These are phyloP conservation scores for Eubasilissa splendida DNA, from an alignment of 2,888 invertebrate species.

Conservation along the genomic window DNA sequence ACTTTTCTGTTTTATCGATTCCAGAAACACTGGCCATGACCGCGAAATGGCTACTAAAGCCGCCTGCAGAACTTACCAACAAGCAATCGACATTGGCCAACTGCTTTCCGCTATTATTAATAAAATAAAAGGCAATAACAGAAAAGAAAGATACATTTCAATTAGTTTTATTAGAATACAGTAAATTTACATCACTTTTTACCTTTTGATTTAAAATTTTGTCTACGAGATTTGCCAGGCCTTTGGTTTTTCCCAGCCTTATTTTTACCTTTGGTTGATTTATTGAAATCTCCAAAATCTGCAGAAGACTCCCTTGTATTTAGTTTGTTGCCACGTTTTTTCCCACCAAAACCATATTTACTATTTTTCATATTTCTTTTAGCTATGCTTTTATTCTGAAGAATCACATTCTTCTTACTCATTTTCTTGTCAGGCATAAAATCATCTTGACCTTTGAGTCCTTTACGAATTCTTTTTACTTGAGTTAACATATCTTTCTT, in stretches of 20 bases:
- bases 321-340: constrained; percentile 90
- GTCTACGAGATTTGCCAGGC: constrained; percentile 72
- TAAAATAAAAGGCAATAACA: too few species aligned
- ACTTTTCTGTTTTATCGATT: too few species aligned
- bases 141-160: neutral
- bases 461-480: constrained; percentile 93
- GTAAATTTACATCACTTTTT: constrained; percentile 35
- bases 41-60: too few species aligned
- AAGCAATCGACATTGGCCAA: too few species aligned
- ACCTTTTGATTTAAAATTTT: constrained; percentile 57
- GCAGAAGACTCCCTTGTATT: constrained; percentile 88
- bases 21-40: too few species aligned
- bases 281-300: constrained; percentile 76
- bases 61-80: too few species aligned
- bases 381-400: constrained; percentile 65
- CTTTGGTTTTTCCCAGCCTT: constrained; percentile 69
- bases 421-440: constrained; percentile 81
- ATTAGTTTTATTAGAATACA: neutral
- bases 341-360: constrained; percentile 96
- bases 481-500: constrained; percentile 94
- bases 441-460: constrained; percentile 83
- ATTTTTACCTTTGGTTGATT: constrained; percentile 66
- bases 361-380: constrained; percentile 82
- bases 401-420: constrained; percentile 63
- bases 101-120: neutral